Evolutionary conservation across 2,797 vertebrate genomes (phyloP), one percentile per base, ranked within the genome.

Genomic region (Basileuterus tristriatus): DNA sequence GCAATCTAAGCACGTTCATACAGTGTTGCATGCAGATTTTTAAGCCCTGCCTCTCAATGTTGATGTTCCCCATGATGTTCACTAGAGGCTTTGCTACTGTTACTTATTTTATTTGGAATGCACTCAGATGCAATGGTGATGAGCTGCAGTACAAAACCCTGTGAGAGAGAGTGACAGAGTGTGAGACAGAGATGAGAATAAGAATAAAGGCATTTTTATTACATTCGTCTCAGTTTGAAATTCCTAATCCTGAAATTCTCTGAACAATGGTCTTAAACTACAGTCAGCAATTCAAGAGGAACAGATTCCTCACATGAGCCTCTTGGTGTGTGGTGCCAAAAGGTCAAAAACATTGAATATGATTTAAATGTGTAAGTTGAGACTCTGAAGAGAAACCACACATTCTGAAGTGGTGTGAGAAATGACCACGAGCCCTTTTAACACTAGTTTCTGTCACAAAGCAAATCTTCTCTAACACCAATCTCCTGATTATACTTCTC

Each of bases 321-420:
- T 97, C 95, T 96, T 97, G 93, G 92, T 96, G 85, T 74, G 78
- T 95, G 86, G 89, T 96, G 91, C 87, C 95, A 97, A 97, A 98
- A 98, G 97, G 97, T 98, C 96, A 96, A 83, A 92, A 96, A 95
- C 81, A 89, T 84, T 91, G 86, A 97, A 97, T 96, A 75, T 3
- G 47, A 97, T 98, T 97, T 97, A 97, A 98, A 98, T 96, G 97
- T 97, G 89, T 96, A 98, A 97, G 94, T 43, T 89, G 85, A 91
- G 93, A 96, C 75, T 79, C 50, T 95, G 67, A 89, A 96, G 86
- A 92, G 88, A 95, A 97, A 93, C 93, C 90, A 68, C 74, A 93
- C 94, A 87, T 96, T 91, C 91, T 95, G 95, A 96, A 87, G 93
- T 92, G 93, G 96, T 92, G 94, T 96, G 92, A 96, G 96, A 97